Base-by-base conservation (phyloP, 2,888 invertebrate species). In the Physocephala rufipes region DNA sequence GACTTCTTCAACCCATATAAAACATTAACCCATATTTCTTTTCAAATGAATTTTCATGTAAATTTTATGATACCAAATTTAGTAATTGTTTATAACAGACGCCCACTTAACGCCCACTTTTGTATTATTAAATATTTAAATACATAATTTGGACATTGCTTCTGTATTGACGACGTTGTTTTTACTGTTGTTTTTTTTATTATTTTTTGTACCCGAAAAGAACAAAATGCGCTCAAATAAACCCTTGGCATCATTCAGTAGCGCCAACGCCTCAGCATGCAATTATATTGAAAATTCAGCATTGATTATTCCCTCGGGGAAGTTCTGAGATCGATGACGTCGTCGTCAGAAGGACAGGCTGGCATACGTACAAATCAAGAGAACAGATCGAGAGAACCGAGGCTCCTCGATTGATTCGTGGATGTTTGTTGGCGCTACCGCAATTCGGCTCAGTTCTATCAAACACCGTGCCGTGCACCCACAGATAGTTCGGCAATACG, bases 221-320 rank as follows among this genome's bases (percentile, higher is more conserved):
- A 58, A 67, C 67, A 67, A 45, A 67, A 53, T 53, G 55, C 45
- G 55, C 15, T 55, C 16, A 58, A 43, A 24, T 58, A 24, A 45
- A 55, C 21, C 36, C 15, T 2, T 21, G 58, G 30, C 59, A 24
- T 9, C 61, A 24, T 26, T 51, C 68, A 30, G 68, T 61, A 68
- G 68, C 68, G 16, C 30, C 61, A 68, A 61, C 68, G 16, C 30
- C 61, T 21, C 68, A 24, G 59, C 47, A 59, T 59, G 67, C 67
- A 67, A 67, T 67, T 67, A 67, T 51, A 68, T 68, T 43, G 68
- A 55, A 68, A 68, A 68, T 30, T 62, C 68, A 68, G 61, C 68
- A 68, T 62, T 62, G 68, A 68, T 68, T 61, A 62, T 68, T 62
- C 61, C 68, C 68, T 43, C 51, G 24, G 51, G 68, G 61, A 5